Evolutionary conservation across 1,140 invertebrate species (phyloP).

Genomic region (Neodiprion fabricii): DNA sequence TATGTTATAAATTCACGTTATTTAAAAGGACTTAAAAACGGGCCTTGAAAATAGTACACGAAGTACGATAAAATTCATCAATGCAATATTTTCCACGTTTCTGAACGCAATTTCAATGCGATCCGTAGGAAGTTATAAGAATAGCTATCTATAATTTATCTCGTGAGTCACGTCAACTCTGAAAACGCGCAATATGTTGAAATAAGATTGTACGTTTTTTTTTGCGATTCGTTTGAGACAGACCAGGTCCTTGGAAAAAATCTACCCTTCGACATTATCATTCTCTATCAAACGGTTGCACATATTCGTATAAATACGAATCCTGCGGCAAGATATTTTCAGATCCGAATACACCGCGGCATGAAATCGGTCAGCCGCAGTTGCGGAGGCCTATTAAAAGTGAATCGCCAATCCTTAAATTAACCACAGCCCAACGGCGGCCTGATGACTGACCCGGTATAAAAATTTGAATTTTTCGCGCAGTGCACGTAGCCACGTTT

Average conservation of each 20-base stretch:
- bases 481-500: neutral
- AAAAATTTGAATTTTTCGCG: neutral
- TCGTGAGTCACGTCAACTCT: neutral
- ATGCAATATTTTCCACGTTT: neutral
- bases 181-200: neutral
- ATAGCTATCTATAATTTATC: neutral
- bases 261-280: no score
- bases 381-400: neutral
- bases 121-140: neutral
- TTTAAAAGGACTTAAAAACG: no score
- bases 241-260: no score
- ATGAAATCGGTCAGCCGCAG: neutral
- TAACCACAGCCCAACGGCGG: neutral
- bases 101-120: neutral
- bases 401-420: slow-evolving; percentile 5
- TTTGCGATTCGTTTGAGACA: no score
- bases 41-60: no score
- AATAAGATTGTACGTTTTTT: neutral
- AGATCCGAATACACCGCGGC: no score
- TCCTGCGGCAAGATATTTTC: no score
- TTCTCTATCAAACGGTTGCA: no score
- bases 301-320: no score
- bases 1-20: no score
- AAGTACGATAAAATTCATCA: neutral
- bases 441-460: neutral